These are phyloP conservation scores for Eupithecia pulchellata DNA, from an alignment of 2,888 invertebrate species.

Conservation along the genomic window DNA sequence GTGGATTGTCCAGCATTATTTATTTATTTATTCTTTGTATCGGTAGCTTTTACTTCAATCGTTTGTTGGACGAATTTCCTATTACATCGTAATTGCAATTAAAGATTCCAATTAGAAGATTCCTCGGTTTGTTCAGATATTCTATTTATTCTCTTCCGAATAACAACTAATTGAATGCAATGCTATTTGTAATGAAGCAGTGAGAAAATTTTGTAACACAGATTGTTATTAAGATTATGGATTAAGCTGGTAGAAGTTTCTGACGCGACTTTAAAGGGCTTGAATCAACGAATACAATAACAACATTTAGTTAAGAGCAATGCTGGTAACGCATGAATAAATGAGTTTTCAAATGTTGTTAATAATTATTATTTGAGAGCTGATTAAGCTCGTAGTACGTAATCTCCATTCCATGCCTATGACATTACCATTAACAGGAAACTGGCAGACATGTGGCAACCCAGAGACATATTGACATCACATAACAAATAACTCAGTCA, in stretches of 20 bases:
- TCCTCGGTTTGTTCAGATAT: slow-evolving; percentile 26
- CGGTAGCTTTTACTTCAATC: neutral
- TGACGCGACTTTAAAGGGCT: slow-evolving; percentile 18
- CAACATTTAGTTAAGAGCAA: slow-evolving; percentile 1
- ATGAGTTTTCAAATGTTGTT: no score
- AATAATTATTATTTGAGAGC: neutral
- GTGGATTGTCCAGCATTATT: no score
- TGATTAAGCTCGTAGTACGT: neutral
- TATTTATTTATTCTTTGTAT: neutral
- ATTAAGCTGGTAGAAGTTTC: slow-evolving; percentile 55
- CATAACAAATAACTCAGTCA: no score
- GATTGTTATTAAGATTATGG: slow-evolving; percentile 79
- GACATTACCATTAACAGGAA: no score
- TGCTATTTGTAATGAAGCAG: slow-evolving; percentile 68
- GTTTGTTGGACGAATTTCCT: neutral
- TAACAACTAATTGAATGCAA: slow-evolving; percentile 71
- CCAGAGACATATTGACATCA: no score
- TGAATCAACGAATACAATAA: neutral
- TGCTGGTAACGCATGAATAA: no score
- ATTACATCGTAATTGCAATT: slow-evolving; percentile 9
- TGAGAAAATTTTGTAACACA: slow-evolving; percentile 71
- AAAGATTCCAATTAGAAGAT: slow-evolving; percentile 38
- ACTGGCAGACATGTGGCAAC: no score
- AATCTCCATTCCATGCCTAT: no score
- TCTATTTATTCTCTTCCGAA: slow-evolving; percentile 64